phyloP scores from a whole-genome alignment of 2,113 vertebrate genomes.

The Danionella cerebrum region DNA sequence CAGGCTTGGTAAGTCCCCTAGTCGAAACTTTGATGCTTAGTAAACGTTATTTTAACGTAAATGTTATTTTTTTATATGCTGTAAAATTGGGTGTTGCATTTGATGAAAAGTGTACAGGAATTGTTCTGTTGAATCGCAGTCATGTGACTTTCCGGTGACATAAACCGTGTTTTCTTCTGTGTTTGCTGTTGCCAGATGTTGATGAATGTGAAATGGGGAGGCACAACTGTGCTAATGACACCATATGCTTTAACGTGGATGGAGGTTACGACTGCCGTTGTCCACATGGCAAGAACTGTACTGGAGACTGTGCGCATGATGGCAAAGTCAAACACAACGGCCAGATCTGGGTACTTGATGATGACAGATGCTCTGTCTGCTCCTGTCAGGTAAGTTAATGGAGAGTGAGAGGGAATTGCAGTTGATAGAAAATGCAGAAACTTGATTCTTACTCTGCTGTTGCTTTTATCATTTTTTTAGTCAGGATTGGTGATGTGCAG shows the following conservation, averaged over 20 bases:
- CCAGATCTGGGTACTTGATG: constrained; percentile 97
- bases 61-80: too few species aligned
- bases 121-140: background rate
- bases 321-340: constrained; percentile 91
- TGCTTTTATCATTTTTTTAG: constrained; percentile 52
- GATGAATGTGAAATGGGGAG: constrained; percentile 91
- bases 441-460: background rate
- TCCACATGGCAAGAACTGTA: constrained; percentile 95
- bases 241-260: constrained; percentile 96
- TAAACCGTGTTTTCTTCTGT: background rate
- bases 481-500: constrained; percentile 91
- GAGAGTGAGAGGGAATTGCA: background rate
- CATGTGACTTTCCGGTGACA: background rate
- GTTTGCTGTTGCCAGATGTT: constrained; percentile 71
- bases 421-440: background rate
- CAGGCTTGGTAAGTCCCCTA: too few species aligned
- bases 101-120: background rate
- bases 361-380: constrained; percentile 92
- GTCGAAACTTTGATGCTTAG: too few species aligned
- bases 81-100: too few species aligned
- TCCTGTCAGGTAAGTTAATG: constrained; percentile 80
- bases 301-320: constrained; percentile 89
- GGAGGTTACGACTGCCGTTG: constrained; percentile 97
- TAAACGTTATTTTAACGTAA: too few species aligned
- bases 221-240: constrained; percentile 95